Evolutionary conservation across 2,888 invertebrate species (phyloP).

Genomic region (Agrochola macilenta): DNA sequence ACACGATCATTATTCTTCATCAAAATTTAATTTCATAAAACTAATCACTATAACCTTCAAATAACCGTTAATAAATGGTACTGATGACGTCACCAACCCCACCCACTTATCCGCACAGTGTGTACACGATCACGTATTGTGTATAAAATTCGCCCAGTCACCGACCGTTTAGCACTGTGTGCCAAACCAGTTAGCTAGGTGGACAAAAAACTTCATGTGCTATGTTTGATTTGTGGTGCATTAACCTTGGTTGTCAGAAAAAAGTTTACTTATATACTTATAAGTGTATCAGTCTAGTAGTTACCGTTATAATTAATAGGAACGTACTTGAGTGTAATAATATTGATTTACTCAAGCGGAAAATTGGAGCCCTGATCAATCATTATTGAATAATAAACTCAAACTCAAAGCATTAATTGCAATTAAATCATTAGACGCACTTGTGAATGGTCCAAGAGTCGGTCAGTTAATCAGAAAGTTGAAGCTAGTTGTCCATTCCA

Average conservation of each 20-base stretch:
- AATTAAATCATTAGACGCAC: too few species aligned
- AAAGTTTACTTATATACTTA: slow-evolving; percentile 9
- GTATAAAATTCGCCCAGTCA: slow-evolving; percentile 55
- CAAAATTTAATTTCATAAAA: slow-evolving; percentile 16
- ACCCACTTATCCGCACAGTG: slow-evolving; percentile 45
- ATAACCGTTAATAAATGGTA: slow-evolving; percentile 39
- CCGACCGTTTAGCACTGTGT: slow-evolving; percentile 60
- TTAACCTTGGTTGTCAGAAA: slow-evolving; percentile 49
- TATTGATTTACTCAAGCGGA: slow-evolving; percentile 1
- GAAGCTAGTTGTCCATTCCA: too few species aligned
- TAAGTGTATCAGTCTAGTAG: slow-evolving; percentile 7
- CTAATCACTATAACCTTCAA: slow-evolving; percentile 25
- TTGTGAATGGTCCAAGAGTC: too few species aligned
- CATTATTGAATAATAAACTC: background rate
- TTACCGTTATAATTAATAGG: slow-evolving; percentile 36
- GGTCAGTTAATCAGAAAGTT: too few species aligned
- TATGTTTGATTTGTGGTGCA: slow-evolving; percentile 57
- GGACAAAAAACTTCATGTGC: slow-evolving; percentile 54
- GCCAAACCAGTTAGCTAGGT: slow-evolving; percentile 53
- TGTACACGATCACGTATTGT: slow-evolving; percentile 26
- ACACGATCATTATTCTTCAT: slow-evolving; percentile 39
- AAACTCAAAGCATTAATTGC: too few species aligned
- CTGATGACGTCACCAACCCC: slow-evolving; percentile 42
- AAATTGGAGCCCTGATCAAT: background rate
- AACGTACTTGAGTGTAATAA: background rate